A percentile compares a stretch with the other conserved stretches of the same genome.
Conservation (phyloP, 2,113 vertebrate genomes). For the Gopherus evgoodei region DNA sequence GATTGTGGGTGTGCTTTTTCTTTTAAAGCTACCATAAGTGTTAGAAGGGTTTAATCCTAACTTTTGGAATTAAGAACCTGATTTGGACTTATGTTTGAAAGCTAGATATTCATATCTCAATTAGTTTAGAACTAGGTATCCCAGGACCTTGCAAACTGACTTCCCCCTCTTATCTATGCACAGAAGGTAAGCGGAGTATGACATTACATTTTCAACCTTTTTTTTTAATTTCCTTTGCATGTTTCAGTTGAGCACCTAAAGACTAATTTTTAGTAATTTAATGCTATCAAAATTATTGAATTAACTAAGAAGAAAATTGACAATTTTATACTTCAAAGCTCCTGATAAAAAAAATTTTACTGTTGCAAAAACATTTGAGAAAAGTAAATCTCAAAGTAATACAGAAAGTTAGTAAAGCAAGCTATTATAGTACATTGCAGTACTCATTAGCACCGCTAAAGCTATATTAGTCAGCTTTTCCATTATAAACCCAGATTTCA, state of each 20-base stretch:
- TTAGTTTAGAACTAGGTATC: neutral
- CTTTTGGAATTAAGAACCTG: neutral
- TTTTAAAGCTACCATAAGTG: neutral
- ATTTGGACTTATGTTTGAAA: neutral
- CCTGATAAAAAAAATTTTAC: neutral
- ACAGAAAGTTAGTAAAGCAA: slow-evolving; percentile 39
- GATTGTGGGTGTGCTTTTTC: rapidly evolving
- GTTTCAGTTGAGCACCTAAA: neutral
- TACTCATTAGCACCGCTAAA: neutral
- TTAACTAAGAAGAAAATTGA: neutral
- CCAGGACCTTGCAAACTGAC: neutral
- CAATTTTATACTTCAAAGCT: slow-evolving; percentile 27
- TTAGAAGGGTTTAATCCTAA: neutral
- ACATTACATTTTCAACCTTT: neutral
- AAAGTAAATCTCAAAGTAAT: slow-evolving; percentile 26
- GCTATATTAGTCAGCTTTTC: neutral
- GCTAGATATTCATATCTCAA: neutral
- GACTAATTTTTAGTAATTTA: neutral
- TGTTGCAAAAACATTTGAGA: slow-evolving; percentile 30
- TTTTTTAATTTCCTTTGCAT: neutral
- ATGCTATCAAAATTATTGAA: neutral
- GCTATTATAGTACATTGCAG: neutral
- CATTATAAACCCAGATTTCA: neutral
- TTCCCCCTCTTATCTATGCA: neutral
- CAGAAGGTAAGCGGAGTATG: neutral